Base-by-base conservation (phyloP, 2,113 vertebrate genomes). In the Atlantisia rogersi region DNA sequence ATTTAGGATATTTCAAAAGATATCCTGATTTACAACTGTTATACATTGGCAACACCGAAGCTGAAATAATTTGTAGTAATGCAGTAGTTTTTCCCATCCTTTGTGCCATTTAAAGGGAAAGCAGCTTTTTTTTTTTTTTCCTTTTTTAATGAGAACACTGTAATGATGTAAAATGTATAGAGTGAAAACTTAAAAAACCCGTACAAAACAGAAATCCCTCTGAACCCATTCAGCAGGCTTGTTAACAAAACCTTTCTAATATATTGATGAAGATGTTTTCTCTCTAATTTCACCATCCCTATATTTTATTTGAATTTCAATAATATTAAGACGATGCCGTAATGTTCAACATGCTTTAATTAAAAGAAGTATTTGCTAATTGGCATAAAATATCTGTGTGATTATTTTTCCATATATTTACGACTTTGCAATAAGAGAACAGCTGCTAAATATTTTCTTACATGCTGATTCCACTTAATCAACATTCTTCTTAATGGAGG, bases 321-420 rank as follows among this genome's bases (percentile, higher is more conserved):
- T 82, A 75, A 80, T 88, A 88, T 79, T 76, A 95, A 90, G 91
- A 88, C 2, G 39, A 81, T 77, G 71, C 58, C 3, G 16, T 89
- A 74, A 93, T 93, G 28, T 91, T 95, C 88, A 87, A 64, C 71
- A 73, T 94, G 60, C 24, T 93, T 89, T 95, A 93, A 89, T 92
- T 94, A 93, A 95, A 95, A 86, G 63, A 42, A 96, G 73, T 92
- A 95, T 93, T 97, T 96, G 63, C 68, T 97, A 97, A 97, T 96
- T 97, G 96, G 95, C 85, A 94, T 97, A 96, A 97, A 95, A 94
- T 97, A 94, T 94, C 94, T 94, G 63, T 92, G 92, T 73, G 82
- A 96, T 96, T 92, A 80, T 95, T 77, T 95, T 96, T 91, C 78
- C 88, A 86, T 94, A 68, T 83, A 90, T 92, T 85, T 96, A 89